Conservation (phyloP, 2,888 invertebrate genomes). For the Parnassius mnemosyne region DNA sequence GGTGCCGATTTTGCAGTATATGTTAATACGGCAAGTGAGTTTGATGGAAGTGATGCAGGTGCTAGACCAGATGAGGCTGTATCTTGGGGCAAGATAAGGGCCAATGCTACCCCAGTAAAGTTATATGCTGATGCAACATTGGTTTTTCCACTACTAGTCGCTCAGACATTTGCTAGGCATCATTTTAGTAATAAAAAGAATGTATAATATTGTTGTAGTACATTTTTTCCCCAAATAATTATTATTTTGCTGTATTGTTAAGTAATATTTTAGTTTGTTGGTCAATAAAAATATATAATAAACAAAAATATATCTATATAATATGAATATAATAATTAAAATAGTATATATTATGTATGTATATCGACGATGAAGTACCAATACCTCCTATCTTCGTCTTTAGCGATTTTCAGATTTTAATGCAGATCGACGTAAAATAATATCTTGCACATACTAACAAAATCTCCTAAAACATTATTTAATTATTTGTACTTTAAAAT, state of each 20-base stretch:
- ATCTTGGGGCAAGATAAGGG: slow-evolving; percentile 98
- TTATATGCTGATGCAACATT: slow-evolving; percentile 96
- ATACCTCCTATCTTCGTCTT: no score
- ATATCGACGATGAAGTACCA: no score
- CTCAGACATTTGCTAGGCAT: slow-evolving; percentile 95
- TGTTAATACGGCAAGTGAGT: slow-evolving; percentile 97
- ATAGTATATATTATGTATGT: no score
- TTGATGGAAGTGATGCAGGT: slow-evolving; percentile 98
- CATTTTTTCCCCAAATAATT: slow-evolving; percentile 7
- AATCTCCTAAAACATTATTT: no score
- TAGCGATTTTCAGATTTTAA: no score
- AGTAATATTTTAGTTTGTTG: neutral
- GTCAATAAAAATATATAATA: no score
- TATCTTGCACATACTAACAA: no score
- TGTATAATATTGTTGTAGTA: slow-evolving; percentile 47
- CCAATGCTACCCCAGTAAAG: slow-evolving; percentile 94
- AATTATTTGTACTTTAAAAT: no score
- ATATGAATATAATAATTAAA: no score
- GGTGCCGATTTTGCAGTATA: slow-evolving; percentile 98
- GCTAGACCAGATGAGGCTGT: slow-evolving; percentile 99
- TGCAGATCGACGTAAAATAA: no score
- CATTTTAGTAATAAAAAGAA: slow-evolving; percentile 78
- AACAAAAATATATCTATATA: no score
- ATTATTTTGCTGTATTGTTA: slow-evolving; percentile 28
- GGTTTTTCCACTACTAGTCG: slow-evolving; percentile 96